A percentile compares a stretch with the other conserved stretches of the same genome.
These are phyloP conservation scores for Rhynchophorus ferrugineus DNA, from an alignment of 1,140 invertebrate genomes.

Conservation along the genomic window DNA sequence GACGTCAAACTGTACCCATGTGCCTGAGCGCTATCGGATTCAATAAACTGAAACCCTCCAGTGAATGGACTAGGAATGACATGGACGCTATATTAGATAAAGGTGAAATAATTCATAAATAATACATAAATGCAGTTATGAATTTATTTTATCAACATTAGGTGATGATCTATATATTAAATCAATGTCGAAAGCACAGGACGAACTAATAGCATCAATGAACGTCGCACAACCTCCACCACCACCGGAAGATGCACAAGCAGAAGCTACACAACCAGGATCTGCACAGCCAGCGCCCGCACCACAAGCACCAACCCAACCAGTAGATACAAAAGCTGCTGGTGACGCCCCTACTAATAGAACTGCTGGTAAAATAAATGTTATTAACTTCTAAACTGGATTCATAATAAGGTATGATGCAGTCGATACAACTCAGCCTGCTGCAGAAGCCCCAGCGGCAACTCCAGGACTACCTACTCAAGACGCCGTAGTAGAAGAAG, in stretches of 20 bases:
- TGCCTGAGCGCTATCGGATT: slow-evolving; percentile 31
- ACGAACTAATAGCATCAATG: slow-evolving; percentile 5
- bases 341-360: not conserved
- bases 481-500: slow-evolving; percentile 19
- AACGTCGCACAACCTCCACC: no score
- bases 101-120: slow-evolving; percentile 6
- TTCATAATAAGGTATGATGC: no score
- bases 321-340: not conserved
- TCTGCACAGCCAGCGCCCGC: no score
- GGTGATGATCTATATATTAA: slow-evolving; percentile 15
- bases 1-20: slow-evolving; percentile 36
- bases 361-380: not conserved
- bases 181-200: slow-evolving; percentile 16
- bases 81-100: slow-evolving; percentile 31
- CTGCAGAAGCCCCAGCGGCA: not conserved
- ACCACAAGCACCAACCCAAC: not conserved
- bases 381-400: no score
- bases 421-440: no score
- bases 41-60: slow-evolving; percentile 28
- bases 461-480: no score
- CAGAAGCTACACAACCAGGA: no score
- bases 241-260: no score
- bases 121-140: not conserved
- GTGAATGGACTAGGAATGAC: slow-evolving; percentile 31
- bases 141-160: not conserved